Percentiles rank a stretch among this genome's conserved stretches.
Evolutionary conservation across 2,888 invertebrate genomes (phyloP).

Genomic region (Drosophila pseudotalamancana): DNA sequence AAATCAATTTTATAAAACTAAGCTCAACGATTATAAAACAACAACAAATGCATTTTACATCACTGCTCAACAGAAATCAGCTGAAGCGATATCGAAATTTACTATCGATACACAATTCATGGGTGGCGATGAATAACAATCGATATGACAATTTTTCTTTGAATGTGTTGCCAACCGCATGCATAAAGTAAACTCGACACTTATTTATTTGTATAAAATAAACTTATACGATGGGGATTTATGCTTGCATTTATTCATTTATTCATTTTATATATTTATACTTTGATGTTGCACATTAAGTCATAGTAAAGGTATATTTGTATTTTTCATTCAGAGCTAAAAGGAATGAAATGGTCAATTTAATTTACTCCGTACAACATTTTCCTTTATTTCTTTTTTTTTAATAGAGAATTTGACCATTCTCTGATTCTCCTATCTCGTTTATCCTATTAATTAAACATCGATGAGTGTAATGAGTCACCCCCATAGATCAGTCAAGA

Average conservation of each 20-base stretch:
- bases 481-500: conserved; percentile 53
- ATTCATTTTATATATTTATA: no score
- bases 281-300: no score
- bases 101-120: conserved; percentile 14
- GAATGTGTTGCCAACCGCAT: background rate
- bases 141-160: background rate
- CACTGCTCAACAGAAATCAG: conserved; percentile 35
- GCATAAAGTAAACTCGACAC: no score
- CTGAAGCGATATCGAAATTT: conserved; percentile 4
- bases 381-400: no score
- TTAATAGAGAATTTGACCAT: background rate
- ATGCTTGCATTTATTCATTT: no score
- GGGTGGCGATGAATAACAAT: background rate
- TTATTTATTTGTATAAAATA: no score
- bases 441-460: background rate
- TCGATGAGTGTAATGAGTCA: conserved; percentile 1
- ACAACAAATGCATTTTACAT: conserved; percentile 54
- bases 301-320: no score
- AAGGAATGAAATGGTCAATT: no score
- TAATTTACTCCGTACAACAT: no score
- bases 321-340: no score
- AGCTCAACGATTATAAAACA: conserved; percentile 62
- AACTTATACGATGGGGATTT: background rate
- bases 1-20: conserved; percentile 24
- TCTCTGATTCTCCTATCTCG: background rate